Percentiles rank a stretch among this genome's conserved stretches.
Conservation (phyloP, 2,113 vertebrate species). For the Esox niger region DNA sequence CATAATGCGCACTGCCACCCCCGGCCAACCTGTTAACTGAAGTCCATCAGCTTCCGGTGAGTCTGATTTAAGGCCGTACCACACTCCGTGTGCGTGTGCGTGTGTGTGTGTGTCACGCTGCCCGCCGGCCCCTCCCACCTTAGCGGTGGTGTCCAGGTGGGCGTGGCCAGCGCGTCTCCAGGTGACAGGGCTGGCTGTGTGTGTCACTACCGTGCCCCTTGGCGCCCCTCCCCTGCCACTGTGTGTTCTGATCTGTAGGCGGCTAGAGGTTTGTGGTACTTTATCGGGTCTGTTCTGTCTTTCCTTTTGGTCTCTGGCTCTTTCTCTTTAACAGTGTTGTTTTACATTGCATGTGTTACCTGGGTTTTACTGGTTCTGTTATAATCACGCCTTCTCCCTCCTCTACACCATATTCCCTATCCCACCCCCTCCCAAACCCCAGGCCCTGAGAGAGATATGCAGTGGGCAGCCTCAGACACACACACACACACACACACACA, state of each 20-base stretch:
- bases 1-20: neutral
- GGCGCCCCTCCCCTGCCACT: conserved; percentile 86
- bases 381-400: conserved; percentile 52
- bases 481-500: conserved; percentile 20
- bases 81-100: neutral
- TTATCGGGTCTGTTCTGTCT: conserved; percentile 79
- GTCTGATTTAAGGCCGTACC: neutral
- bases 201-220: conserved; percentile 83
- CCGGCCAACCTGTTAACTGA: neutral
- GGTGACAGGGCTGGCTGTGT: conserved; percentile 71
- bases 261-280: conserved; percentile 88
- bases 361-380: conserved; percentile 77
- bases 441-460: conserved; percentile 81
- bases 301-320: conserved; percentile 53
- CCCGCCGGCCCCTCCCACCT: conserved; percentile 1
- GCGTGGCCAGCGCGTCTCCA: conserved; percentile 74
- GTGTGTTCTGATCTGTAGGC: conserved; percentile 93
- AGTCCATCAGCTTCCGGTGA: neutral
- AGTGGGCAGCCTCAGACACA: conserved; percentile 81
- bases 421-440: conserved; percentile 31
- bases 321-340: conserved; percentile 72
- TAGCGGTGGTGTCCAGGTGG: conserved; percentile 51
- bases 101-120: neutral
- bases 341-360: conserved; percentile 93
- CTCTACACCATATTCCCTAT: conserved; percentile 35